A percentile compares a stretch with the other conserved stretches of the same genome.
These are phyloP conservation scores for Epinotia ramella DNA, from an alignment of 2,888 invertebrate species.

Conservation along the genomic window DNA sequence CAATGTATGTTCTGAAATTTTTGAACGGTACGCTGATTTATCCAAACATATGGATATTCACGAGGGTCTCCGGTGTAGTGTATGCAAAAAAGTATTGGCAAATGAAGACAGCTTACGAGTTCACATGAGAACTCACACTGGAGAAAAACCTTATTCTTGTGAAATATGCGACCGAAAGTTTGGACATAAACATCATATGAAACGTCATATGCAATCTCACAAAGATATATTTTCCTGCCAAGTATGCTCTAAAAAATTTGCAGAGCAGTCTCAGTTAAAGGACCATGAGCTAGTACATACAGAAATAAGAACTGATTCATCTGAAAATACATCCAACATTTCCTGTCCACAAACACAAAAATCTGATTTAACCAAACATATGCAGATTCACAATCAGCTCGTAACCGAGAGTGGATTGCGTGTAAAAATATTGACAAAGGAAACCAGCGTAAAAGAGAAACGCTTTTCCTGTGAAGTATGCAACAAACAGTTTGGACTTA, in stretches of 20 bases:
- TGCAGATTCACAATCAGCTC: slow-evolving; percentile 5
- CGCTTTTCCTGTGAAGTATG: too few species aligned
- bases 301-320: background rate
- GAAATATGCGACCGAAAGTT: background rate
- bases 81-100: slow-evolving; percentile 12
- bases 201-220: background rate
- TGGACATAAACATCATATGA: background rate
- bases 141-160: background rate
- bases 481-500: background rate
- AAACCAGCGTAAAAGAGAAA: background rate
- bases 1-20: slow-evolving; percentile 4
- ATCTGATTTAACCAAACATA: background rate
- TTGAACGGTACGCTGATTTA: slow-evolving; percentile 3
- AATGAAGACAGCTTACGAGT: background rate
- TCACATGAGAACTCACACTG: background rate
- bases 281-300: too few species aligned
- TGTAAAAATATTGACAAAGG: background rate
- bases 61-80: background rate
- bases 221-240: too few species aligned
- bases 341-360: too few species aligned
- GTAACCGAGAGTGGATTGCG: background rate
- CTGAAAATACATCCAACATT: background rate
- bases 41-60: background rate
- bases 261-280: too few species aligned
- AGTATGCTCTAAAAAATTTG: too few species aligned